Base-by-base conservation (phyloP, 2,888 invertebrate genomes). In the Punctoribates punctum region DNA sequence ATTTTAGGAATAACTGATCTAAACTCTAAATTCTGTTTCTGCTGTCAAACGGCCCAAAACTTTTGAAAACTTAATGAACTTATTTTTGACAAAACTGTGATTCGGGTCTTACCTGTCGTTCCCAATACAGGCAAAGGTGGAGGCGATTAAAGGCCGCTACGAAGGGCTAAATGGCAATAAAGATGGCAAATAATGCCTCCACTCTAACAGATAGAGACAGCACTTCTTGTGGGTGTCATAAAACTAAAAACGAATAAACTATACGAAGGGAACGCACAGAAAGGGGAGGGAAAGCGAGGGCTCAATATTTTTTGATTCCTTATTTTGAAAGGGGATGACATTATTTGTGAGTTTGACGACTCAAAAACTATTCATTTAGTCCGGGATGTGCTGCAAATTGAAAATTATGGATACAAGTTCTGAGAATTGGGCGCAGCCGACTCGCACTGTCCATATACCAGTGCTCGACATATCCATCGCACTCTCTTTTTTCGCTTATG, bases 391-490 rank as follows among this genome's bases (percentile, higher is more conserved):
- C 27, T 4, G 15, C 62, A n/a, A 15, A 62, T n/a, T n/a, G n/a
- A n/a, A n/a, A 62, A 62, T 62, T 62, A 62, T 62, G 62, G 62
- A 62, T 20, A 62, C 62, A 62, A 60, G 62, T 62, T 62, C 62
- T 62, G 15, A 29, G 62, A 62, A 62, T 62, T 62, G 62, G 62
- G 62, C 17, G 62, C 62, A 62, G 62, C 25, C 60, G 17, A 11
- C 8, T 20, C 15, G 9, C 60, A 48, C 54, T 5, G n/a, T 54
- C 54, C 54, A 54, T 54, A 62, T 62, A 62, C 25, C 29, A 62
- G 29, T 60, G 20, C 23, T 62, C 29, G n/a, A 34, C 62, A 29
- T 62, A 17, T 29, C 20, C 62, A 2, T 3, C n/a, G n/a, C n/a
- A n/a, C n/a, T 62, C 62, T 27, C 17, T 62, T 62, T 29, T 62